Evolutionary conservation across 2,888 invertebrate species (phyloP).

Genomic region (Labia minor): DNA sequence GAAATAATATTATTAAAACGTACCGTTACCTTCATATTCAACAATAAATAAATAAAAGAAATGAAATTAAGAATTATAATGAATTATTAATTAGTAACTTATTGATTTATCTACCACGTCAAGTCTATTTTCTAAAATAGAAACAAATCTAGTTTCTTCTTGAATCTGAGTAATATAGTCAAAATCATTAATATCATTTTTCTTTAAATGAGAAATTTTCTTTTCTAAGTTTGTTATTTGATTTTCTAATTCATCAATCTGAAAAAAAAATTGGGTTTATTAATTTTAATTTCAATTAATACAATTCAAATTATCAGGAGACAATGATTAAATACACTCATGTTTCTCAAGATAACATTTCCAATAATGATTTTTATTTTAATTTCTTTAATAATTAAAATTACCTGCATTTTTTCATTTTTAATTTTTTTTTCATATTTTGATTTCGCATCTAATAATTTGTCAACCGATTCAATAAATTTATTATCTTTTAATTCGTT

Average conservation of each 20-base stretch:
- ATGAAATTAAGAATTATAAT: neutral
- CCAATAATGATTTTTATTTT: no score
- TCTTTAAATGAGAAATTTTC: conserved; percentile 36
- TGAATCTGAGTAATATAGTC: conserved; percentile 41
- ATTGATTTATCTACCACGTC: conserved; percentile 42
- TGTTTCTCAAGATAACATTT: no score
- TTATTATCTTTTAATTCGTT: conserved; percentile 45
- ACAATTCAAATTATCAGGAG: neutral
- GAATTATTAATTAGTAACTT: neutral
- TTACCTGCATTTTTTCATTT: conserved; percentile 35
- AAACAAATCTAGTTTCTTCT: conserved; percentile 44
- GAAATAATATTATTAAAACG: conserved; percentile 64
- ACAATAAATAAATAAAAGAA: neutral
- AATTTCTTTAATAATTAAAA: no score
- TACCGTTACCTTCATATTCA: conserved; percentile 57
- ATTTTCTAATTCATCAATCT: conserved; percentile 25
- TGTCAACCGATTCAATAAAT: conserved; percentile 44
- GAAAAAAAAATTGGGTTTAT: conserved; percentile 20
- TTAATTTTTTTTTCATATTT: conserved; percentile 35
- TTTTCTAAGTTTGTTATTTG: conserved; percentile 34
- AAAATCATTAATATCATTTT: conserved; percentile 39
- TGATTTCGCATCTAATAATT: conserved; percentile 45
- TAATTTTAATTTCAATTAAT: neutral
- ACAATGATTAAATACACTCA: no score
- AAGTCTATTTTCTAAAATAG: conserved; percentile 60